Percentiles rank a stretch among this genome's conserved stretches.
phyloP scores from a whole-genome alignment of 2,797 vertebrate genomes.

The Phrynocephalus guinanensis region DNA sequence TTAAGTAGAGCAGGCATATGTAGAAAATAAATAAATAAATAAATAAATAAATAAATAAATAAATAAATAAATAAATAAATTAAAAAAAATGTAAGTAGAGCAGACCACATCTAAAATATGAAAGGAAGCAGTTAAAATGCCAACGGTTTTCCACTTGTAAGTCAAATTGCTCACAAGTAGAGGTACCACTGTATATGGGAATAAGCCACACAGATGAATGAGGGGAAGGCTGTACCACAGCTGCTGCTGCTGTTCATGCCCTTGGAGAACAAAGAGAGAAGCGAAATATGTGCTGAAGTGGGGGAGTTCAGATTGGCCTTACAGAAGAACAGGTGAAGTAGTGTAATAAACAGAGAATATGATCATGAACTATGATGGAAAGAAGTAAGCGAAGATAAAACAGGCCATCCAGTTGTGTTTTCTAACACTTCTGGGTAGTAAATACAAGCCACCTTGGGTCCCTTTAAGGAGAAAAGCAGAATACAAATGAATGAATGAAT shows the following conservation, averaged over 20 bases:
- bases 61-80: too few species aligned
- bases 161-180: too few species aligned
- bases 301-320: not conserved
- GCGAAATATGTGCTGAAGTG: not conserved
- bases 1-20: too few species aligned
- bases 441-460: too few species aligned
- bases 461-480: too few species aligned
- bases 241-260: not conserved
- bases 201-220: too few species aligned
- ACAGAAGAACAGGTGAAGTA: not conserved
- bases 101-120: too few species aligned
- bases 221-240: not conserved
- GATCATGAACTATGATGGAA: not conserved
- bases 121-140: too few species aligned
- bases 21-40: too few species aligned
- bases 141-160: fast-evolving
- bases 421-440: not conserved
- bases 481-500: too few species aligned
- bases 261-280: not conserved
- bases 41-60: too few species aligned
- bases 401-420: not conserved
- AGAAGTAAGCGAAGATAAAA: not conserved
- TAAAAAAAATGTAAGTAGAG: too few species aligned
- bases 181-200: not conserved
- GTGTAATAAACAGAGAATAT: not conserved